Conservation (phyloP, 2,797 vertebrate genomes). For the Uromys caudimaculatus region DNA sequence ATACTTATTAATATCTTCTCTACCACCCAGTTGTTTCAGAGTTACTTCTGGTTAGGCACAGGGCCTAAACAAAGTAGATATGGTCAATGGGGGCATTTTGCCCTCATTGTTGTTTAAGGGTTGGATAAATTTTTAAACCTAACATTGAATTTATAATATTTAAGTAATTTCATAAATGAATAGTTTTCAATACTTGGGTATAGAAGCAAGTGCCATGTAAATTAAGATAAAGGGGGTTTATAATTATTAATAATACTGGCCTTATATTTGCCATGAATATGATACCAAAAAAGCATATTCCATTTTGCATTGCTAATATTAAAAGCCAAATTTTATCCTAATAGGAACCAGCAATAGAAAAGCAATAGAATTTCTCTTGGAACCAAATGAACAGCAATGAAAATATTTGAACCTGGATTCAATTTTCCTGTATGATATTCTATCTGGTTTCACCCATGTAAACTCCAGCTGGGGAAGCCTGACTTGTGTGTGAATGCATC, state of each 20-base stretch:
- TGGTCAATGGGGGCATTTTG: not conserved
- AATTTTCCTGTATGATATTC: not conserved
- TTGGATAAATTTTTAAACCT: not conserved
- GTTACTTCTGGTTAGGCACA: not conserved
- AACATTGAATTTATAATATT: slow-evolving; percentile 5
- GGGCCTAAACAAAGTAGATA: not conserved
- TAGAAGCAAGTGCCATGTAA: not conserved
- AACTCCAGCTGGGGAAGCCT: not conserved
- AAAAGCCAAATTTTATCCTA: slow-evolving; percentile 9
- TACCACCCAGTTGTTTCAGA: not conserved
- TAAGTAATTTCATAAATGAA: slow-evolving; percentile 22
- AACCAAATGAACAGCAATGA: not conserved
- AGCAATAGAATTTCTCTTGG: not conserved
- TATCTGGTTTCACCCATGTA: not conserved
- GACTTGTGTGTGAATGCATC: slow-evolving; percentile 35
- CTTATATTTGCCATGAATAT: not conserved
- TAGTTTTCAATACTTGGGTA: not conserved
- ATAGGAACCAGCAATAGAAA: not conserved
- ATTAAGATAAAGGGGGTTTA: not conserved
- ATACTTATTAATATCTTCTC: not conserved
- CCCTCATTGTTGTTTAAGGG: not conserved
- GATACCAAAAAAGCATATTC: slow-evolving; percentile 10
- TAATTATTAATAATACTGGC: not conserved
- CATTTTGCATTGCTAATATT: not conserved
- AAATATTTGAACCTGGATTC: not conserved